Evolutionary conservation across 2,888 invertebrate genomes (phyloP), one percentile per base, ranked within the genome.

Genomic region (Aricia artaxerxes): DNA sequence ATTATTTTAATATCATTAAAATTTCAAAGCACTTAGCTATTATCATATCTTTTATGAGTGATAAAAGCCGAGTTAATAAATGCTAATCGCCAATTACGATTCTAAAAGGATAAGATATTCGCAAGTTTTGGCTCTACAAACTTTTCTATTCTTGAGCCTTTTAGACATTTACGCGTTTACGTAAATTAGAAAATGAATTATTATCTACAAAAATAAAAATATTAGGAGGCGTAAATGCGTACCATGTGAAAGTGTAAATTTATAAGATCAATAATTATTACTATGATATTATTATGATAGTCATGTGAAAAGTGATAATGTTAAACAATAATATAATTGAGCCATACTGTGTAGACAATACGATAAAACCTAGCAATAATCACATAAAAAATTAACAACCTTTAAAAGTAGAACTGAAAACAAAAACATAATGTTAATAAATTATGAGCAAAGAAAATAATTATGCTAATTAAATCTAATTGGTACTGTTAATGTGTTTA

Each of bases 401-500:
- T 53, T 76, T 76, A 76, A 57, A 76, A 76, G 53, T 57, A 76
- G 76, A 76, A 76, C 76, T 76, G 76, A 57, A 76, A 76, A 76
- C 49, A 76, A 76, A 76, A 57, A 75, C 13, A 73, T 24, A 75
- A 49, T 31, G 16, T 75, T 75, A 75, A 75, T 75, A 40, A 73
- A 44, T 44, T 72, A 24, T 13, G 24, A 31, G 31, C 7, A 73
- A 73, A 13, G 24, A 69, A 69, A 11, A 69, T 35, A 11, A 69
- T 35, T 69, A 69, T 16, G 35, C 38, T 35, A 16, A 69, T 69
- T 35, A 38, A 69, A 13, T 35, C 13, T 69, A 38, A 69, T 69
- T 69, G 64, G 31, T 13, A 31, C 13, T 69, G 64, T 69, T 11
- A 69, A 31, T 69, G 31, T 69, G 13, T 69, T 69, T 11, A 31